Conservation (phyloP, 2,888 invertebrate species). For the Cerastoderma edule region DNA sequence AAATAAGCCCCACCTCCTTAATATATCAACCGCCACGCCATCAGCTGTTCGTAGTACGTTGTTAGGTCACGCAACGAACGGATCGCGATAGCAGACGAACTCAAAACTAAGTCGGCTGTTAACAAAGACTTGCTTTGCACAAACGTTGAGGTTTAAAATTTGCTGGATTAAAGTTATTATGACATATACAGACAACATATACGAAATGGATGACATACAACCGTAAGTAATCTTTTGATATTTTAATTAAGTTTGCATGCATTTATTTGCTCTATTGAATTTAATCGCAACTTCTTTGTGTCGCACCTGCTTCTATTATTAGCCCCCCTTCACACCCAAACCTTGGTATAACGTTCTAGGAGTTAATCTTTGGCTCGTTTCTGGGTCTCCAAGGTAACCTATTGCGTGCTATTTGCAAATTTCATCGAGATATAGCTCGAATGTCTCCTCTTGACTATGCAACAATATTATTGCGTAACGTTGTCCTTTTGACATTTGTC, state of each 20-base stretch:
- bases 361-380: background rate
- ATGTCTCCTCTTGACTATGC: too few relatives aligned
- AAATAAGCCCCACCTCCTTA: background rate
- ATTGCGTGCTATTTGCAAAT: too few relatives aligned
- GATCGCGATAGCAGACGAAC: background rate
- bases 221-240: constrained; percentile 37
- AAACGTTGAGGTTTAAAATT: too few relatives aligned
- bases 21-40: constrained; percentile 13
- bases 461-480: too few relatives aligned
- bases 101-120: background rate
- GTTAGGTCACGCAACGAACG: constrained; percentile 15
- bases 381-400: too few relatives aligned
- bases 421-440: too few relatives aligned
- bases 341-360: background rate
- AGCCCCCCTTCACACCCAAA: too few relatives aligned
- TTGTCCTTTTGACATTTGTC: too few relatives aligned
- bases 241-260: constrained; percentile 15
- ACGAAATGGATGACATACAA: constrained; percentile 38
- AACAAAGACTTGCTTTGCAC: constrained; percentile 5
- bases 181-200: constrained; percentile 46
- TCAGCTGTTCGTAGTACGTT: constrained; percentile 24
- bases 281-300: background rate
- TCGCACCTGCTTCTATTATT: too few relatives aligned
- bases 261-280: background rate
- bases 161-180: constrained; percentile 35